Evolutionary conservation across 2,888 invertebrate genomes (phyloP), one percentile per base, ranked within the genome.

Genomic region (Tromatobia lineatoria): DNA sequence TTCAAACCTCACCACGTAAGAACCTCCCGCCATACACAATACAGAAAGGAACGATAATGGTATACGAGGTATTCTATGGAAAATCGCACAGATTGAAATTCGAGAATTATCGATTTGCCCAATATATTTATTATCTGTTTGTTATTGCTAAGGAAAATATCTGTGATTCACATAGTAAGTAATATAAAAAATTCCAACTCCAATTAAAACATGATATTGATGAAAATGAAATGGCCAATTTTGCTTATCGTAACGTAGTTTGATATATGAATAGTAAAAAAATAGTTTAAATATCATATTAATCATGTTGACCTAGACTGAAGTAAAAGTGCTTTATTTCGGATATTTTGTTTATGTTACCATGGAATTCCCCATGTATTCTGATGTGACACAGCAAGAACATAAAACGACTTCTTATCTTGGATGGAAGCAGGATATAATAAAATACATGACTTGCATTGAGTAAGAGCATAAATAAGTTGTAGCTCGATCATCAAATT

Each of bases 1-100:
- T 45, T 25, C 67, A 57, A 86, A 81, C 76, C 59, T 76, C 52
- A 15, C 11, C 15, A 45, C 15, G n/a, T 47, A 38, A 69, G 25
- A 67, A 50, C 67, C 23, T 57, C 38, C 34, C 34, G 4, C 38
- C n/a, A 38, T 69, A 6, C 25, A 25, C 7, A 29, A 25, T 74
- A 57, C 70, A 66, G 45, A 45, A 67, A 71, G 42, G 18, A 80
- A 59, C 70, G 66, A 76, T 67, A 76, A 83, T 83, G 73, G 76
- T 57, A 67, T 54, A 52, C 4, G 29, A 4, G 29, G 29, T 29
- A 29, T 29, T 29, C 29, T 4, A 29, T 29, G 29, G 29, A 2
- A 29, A 29, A 29, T 38, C 8, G 7, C 34, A 8, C 34, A 8
- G 3, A 8, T 7, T 38, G 1, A 7, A 38, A 38, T 38, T 6